Evolutionary conservation across 1,140 invertebrate species (phyloP).

Genomic region (Drosophila pseudoobscura): DNA sequence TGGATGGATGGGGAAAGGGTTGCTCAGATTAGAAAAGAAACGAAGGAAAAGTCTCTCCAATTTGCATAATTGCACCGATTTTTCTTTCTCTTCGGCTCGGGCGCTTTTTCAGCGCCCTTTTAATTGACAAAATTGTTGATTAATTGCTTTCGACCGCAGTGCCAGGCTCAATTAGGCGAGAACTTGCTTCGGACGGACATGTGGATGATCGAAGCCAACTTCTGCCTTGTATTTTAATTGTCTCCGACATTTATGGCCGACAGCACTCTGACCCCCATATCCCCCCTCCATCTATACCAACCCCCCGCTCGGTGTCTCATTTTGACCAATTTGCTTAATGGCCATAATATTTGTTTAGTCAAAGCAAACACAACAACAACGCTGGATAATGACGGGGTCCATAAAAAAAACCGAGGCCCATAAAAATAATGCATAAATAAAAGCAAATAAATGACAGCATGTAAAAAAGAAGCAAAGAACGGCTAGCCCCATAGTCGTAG

Average conservation of each 20-base stretch:
- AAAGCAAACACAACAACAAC: slow-evolving; percentile 73
- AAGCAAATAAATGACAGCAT: slow-evolving; percentile 79
- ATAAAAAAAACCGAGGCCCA: slow-evolving; percentile 70
- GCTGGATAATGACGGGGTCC: slow-evolving; percentile 65
- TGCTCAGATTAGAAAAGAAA: slow-evolving; percentile 39
- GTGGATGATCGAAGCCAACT: slow-evolving; percentile 26
- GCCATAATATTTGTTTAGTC: slow-evolving; percentile 81
- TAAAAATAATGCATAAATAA: slow-evolving; percentile 81
- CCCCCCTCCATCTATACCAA: background rate
- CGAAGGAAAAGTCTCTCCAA: slow-evolving; percentile 52
- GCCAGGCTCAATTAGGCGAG: slow-evolving; percentile 53
- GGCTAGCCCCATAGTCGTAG: no score
- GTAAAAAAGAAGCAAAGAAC: slow-evolving; percentile 43
- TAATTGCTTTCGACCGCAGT: slow-evolving; percentile 68
- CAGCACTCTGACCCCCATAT: slow-evolving; percentile 2
- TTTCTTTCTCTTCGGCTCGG: slow-evolving; percentile 34
- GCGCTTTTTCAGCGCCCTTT: slow-evolving; percentile 36
- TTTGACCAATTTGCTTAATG: slow-evolving; percentile 77
- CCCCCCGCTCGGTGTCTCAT: slow-evolving; percentile 33
- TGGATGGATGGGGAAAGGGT: slow-evolving; percentile 35
- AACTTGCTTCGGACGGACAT: slow-evolving; percentile 38
- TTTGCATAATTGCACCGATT: slow-evolving; percentile 79
- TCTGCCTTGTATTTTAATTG: slow-evolving; percentile 45
- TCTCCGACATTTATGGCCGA: slow-evolving; percentile 49
- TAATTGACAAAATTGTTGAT: slow-evolving; percentile 73